Evolutionary conservation across 2,888 invertebrate genomes (phyloP).

Genomic region (Leucoma salicis): DNA sequence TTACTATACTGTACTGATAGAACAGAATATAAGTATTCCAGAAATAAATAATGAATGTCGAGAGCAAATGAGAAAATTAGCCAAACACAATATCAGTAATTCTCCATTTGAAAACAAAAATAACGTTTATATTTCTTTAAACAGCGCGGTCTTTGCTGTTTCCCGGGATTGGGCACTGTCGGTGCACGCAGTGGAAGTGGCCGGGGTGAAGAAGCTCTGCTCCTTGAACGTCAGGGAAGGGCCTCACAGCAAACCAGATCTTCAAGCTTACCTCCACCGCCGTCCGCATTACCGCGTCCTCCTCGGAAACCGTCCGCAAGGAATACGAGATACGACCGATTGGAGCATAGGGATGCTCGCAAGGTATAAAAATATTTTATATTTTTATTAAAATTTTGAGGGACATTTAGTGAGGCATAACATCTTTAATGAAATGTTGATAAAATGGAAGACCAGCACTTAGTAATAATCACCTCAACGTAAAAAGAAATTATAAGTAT

Average conservation of each 20-base stretch:
- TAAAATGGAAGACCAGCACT: too few relatives aligned
- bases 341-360: slow-evolving; percentile 72
- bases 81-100: too few relatives aligned
- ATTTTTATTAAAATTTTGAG: background rate
- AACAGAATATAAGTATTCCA: too few relatives aligned
- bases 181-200: slow-evolving; percentile 72
- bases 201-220: slow-evolving; percentile 86
- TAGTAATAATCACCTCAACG: too few relatives aligned
- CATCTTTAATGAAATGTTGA: too few relatives aligned
- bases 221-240: slow-evolving; percentile 89
- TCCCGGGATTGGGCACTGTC: slow-evolving; percentile 82
- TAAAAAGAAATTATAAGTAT: too few relatives aligned
- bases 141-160: slow-evolving; percentile 92
- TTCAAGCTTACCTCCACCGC: slow-evolving; percentile 86
- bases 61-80: too few relatives aligned
- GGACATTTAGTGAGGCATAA: background rate
- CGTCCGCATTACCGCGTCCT: slow-evolving; percentile 87
- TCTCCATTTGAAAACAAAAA: too few relatives aligned
- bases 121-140: too few relatives aligned
- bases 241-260: slow-evolving; percentile 88
- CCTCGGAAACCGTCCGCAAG: slow-evolving; percentile 83
- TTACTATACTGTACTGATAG: too few relatives aligned
- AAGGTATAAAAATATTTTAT: slow-evolving; percentile 51
- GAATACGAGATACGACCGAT: slow-evolving; percentile 85
- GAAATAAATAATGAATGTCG: too few relatives aligned